phyloP scores from a whole-genome alignment of 2,113 vertebrate species.

The Siniperca knerii region DNA sequence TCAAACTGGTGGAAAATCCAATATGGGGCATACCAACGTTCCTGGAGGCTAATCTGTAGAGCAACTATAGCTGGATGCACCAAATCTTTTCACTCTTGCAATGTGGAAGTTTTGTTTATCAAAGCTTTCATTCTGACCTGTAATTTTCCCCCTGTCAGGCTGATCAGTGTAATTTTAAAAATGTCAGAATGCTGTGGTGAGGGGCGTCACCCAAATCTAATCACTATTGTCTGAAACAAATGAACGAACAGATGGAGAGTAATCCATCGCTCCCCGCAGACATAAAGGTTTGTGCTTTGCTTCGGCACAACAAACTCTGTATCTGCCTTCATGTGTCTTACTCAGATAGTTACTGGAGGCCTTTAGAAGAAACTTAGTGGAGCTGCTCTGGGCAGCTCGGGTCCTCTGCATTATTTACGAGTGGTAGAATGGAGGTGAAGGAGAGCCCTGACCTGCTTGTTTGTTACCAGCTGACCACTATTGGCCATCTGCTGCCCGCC shows the following conservation, averaged over 20 bases:
- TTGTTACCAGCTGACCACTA: slow-evolving; percentile 76
- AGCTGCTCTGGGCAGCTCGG: slow-evolving; percentile 28
- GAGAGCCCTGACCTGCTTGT: slow-evolving; percentile 74
- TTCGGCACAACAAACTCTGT: slow-evolving; percentile 19
- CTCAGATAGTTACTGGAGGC: slow-evolving; percentile 16
- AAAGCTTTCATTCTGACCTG: slow-evolving; percentile 36
- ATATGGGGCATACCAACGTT: slow-evolving; percentile 61
- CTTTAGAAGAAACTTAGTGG: slow-evolving; percentile 24
- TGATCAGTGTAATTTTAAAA: slow-evolving; percentile 49
- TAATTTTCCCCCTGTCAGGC: slow-evolving; percentile 5
- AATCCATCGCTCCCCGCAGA: slow-evolving; percentile 32
- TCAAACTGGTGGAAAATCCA: slow-evolving; percentile 73
- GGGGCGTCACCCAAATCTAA: slow-evolving; percentile 49
- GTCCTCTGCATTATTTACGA: slow-evolving; percentile 74
- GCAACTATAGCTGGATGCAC: slow-evolving; percentile 18
- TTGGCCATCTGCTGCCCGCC: slow-evolving; percentile 80
- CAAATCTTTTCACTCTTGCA: slow-evolving; percentile 23
- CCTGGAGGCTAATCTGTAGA: slow-evolving; percentile 52
- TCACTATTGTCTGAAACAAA: slow-evolving; percentile 57
- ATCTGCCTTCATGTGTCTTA: background rate
- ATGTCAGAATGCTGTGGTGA: slow-evolving; percentile 20
- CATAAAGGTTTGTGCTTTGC: slow-evolving; percentile 21
- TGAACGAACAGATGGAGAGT: slow-evolving; percentile 50
- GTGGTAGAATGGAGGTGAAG: slow-evolving; percentile 51
- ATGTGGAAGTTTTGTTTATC: slow-evolving; percentile 52